A percentile compares a stretch with the other conserved stretches of the same genome.
Evolutionary conservation across 1,140 invertebrate species (phyloP).

Genomic region (Andricus grossulariae): DNA sequence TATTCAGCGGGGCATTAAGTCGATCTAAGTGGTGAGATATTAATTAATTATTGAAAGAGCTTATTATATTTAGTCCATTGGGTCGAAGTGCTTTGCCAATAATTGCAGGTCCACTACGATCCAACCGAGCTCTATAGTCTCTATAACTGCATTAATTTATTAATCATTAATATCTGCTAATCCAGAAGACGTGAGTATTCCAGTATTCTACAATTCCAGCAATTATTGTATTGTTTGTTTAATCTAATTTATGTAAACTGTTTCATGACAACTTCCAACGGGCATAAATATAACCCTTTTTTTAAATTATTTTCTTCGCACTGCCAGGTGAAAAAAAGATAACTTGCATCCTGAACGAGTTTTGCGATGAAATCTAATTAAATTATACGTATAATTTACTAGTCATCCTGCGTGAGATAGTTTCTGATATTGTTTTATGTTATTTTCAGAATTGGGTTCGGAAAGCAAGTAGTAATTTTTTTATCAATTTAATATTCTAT

Average conservation of each 20-base stretch:
- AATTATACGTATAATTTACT: constrained; percentile 12
- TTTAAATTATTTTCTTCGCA: constrained; percentile 26
- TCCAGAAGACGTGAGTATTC: background rate
- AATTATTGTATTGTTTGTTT: background rate
- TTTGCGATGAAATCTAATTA: constrained; percentile 25
- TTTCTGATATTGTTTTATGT: constrained; percentile 1
- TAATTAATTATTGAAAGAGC: constrained; percentile 6
- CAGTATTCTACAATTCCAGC: background rate
- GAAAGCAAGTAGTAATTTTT: background rate
- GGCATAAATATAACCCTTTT: background rate
- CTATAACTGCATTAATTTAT: background rate
- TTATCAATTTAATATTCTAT: background rate
- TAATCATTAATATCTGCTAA: background rate
- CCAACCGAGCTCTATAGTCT: too few species aligned
- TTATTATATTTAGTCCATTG: background rate
- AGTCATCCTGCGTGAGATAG: background rate
- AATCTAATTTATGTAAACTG: constrained; percentile 18
- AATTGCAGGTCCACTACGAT: background rate
- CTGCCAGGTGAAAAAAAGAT: constrained; percentile 1
- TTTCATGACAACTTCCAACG: background rate
- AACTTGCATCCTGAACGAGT: constrained; percentile 24
- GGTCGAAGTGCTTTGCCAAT: background rate
- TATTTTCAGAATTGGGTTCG: background rate
- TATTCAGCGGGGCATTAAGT: background rate
- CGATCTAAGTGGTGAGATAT: constrained; percentile 17